Base-by-base conservation (phyloP, 1,140 invertebrate species). In the Neodiprion virginianus region DNA sequence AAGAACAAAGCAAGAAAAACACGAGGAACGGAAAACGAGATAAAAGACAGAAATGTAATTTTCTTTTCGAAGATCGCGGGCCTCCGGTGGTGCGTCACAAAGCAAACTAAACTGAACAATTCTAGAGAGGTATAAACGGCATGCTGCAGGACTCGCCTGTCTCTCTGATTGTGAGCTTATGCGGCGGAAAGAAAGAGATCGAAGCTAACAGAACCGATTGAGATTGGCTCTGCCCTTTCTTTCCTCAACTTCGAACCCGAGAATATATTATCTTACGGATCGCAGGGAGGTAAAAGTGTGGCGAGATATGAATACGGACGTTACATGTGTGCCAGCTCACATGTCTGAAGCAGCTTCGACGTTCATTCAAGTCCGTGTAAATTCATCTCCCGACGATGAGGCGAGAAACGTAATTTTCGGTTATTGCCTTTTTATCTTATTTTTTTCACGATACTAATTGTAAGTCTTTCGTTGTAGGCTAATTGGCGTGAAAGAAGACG, bases 161-260 rank as follows among this genome's bases (percentile, higher is more conserved):
- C 28, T 65, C 17, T 14, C 61, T 65, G 61, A 65, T 65, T 40
- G 28, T 40, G 28, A 3, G 53, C 53, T 61, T 61, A 40, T 17
- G n/a, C 28, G n/a, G 53, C n/a, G n/a, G 53, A 61, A 8, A 61
- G 53, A 61, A 61, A 61, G 73, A 79, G 79, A 80, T 83, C 77
- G 78, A 78, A 79, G 79, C 79, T 81, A 81, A 84, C 83, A 84
- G 81, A 84, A 84, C 80, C 82, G 83, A 83, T 84, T 79, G 83
- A 82, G 79, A 84, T 83, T 84, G 81, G 79, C 77, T 85, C 82
- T 21, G 14, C 11, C 21, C 40, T 23, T 65, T 65, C 61, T 17
- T 69, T 21, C 21, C 67, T 11, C 14, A 17, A 14, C 8, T 61
- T 8, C 53, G 53, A 17, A 8, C 5, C 53, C 53, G 53, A 17